Evolutionary conservation across 2,888 invertebrate species (phyloP), one percentile per base, ranked within the genome.

Genomic region (Nomada flava): DNA sequence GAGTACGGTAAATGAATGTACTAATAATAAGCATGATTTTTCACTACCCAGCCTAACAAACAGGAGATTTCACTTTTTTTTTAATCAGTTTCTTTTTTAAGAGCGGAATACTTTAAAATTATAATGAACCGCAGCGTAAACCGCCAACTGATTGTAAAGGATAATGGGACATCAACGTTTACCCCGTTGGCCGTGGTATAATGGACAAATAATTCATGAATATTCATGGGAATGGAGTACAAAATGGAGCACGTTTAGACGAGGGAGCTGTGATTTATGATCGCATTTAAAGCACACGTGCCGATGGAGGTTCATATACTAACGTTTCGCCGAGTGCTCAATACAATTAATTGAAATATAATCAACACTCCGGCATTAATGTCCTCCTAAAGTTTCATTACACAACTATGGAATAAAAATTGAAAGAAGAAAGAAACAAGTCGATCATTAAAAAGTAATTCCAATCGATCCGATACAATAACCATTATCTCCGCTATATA

Each of bases 171-270:
- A 75, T 75, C 75, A 70, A 55, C 53, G 70, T 47, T 55, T 53
- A 18, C 13, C 62, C 10, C n/a, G 20, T 53, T 42, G 75, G 68
- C 69, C 69, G 18, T 42, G 60, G 69, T 44, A 73, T 60, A 64
- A 57, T 65, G 55, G 50, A 42, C 77, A 73, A 60, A 67, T 53
- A 57, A 74, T 36, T 68, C 75, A 74, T 74, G 77, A 67, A 67
- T 74, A 74, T 74, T 60, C 74, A 74, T 52, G 52, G 53, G 68
- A 60, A 68, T 26, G 18, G 26, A n/a, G 53, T 44, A 62, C 20
- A 74, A 78, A 74, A 75, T 68, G 63, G 47, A 71, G 50, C 63
- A n/a, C 52, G 62, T 62, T 50, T 55, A 18, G 62, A 20, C 13
- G 60, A 65, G 62, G 62, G 47, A 53, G 55, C 55, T 11, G 67